phyloP scores from a whole-genome alignment of 1,140 invertebrate genomes.

The Delia radicum region DNA sequence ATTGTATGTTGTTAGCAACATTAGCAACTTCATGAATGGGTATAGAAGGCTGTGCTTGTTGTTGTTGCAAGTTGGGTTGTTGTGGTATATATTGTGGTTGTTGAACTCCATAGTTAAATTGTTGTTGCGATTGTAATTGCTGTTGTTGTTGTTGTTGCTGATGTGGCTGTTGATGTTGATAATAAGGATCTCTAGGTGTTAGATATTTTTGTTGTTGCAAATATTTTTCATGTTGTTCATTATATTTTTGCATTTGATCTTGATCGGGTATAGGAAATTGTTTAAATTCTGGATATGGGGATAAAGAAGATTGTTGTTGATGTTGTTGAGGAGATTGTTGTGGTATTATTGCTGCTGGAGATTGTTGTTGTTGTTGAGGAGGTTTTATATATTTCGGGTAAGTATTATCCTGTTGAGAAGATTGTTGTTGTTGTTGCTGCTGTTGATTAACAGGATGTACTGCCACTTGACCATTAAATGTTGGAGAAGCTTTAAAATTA shows the following conservation, averaged over 20 bases:
- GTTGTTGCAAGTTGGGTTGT: background rate
- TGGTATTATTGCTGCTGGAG: background rate
- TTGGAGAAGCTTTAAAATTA: constrained; percentile 46
- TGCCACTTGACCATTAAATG: constrained; percentile 36
- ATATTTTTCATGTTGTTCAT: constrained; percentile 11
- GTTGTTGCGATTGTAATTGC: background rate
- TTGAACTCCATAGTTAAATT: background rate
- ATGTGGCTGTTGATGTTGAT: background rate
- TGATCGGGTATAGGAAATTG: constrained; percentile 40
- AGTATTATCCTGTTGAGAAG: background rate
- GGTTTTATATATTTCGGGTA: constrained; percentile 21
- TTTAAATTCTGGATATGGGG: background rate
- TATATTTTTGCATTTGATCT: constrained; percentile 31
- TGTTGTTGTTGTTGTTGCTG: background rate
- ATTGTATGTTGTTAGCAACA: background rate
- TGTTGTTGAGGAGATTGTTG: constrained; percentile 30
- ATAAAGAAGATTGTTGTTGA: constrained; percentile 30
- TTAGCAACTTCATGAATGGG: constrained; percentile 27
- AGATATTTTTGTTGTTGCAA: constrained; percentile 18
- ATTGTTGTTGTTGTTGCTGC: background rate
- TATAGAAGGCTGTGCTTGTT: background rate
- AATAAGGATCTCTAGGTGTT: constrained; percentile 1
- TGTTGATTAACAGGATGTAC: constrained; percentile 17
- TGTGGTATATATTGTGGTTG: background rate
- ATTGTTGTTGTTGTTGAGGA: background rate